A percentile compares a stretch with the other conserved stretches of the same genome.
Evolutionary conservation across 2,888 invertebrate species (phyloP).

Genomic region (Oxycera nigricornis): DNA sequence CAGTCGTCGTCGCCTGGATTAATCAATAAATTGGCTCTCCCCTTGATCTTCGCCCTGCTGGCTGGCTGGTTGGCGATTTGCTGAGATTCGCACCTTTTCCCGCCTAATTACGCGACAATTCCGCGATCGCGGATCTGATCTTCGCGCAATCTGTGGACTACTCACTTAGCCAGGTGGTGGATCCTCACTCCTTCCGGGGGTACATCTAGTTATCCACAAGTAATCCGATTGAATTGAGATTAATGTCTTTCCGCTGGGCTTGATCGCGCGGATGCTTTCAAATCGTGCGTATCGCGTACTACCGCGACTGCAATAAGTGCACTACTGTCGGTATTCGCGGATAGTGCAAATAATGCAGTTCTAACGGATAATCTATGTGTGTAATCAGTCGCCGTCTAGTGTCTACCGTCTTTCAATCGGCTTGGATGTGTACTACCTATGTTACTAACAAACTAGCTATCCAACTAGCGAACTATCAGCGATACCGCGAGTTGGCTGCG

Average conservation of each 20-base stretch:
- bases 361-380: neutral
- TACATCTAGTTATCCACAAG: neutral
- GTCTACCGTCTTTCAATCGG: constrained; percentile 24
- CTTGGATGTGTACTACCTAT: constrained; percentile 32
- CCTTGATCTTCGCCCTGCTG: neutral
- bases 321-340: neutral
- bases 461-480: constrained; percentile 23
- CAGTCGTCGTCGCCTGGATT: neutral
- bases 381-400: neutral
- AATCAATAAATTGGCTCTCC: neutral
- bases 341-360: constrained; percentile 33
- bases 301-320: constrained; percentile 18
- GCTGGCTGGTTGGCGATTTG: neutral
- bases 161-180: neutral
- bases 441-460: too few species aligned
- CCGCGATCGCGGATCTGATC: neutral
- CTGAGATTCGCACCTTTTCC: constrained; percentile 11
- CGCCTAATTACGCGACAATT: constrained; percentile 9
- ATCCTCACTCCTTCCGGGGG: neutral
- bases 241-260: neutral
- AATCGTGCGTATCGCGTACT: constrained; percentile 10
- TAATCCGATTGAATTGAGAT: neutral
- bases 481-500: constrained; percentile 11
- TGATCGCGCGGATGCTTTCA: neutral
- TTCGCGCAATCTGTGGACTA: neutral